Evolutionary conservation across 1,140 invertebrate genomes (phyloP).

Genomic region (Pseudobourletiella spinata): DNA sequence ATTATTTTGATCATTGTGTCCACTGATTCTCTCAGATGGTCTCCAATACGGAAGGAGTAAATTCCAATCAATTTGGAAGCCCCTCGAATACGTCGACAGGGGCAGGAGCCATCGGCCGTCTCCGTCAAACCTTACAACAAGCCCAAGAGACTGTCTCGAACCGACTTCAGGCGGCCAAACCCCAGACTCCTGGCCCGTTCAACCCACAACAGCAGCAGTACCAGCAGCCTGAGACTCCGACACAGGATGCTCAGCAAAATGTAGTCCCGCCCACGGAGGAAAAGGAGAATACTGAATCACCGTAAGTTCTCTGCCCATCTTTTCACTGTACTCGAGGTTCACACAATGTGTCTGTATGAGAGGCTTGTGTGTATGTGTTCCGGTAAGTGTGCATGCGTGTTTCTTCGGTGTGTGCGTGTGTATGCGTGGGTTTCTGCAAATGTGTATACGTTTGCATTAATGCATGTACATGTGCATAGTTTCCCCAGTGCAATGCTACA

Average conservation of each 20-base stretch:
- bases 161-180: slow-evolving; percentile 33
- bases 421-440: too few relatives aligned
- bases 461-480: too few relatives aligned
- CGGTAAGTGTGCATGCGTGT: too few relatives aligned
- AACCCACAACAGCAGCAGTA: slow-evolving; percentile 17
- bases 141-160: slow-evolving; percentile 66
- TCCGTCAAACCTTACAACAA: slow-evolving; percentile 45
- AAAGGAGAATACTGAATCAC: slow-evolving; percentile 30
- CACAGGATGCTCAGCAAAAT: slow-evolving; percentile 20
- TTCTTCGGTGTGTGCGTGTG: too few relatives aligned
- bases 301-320: slow-evolving; percentile 27
- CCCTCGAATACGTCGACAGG: slow-evolving; percentile 11
- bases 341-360: too few relatives aligned
- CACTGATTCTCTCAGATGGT: slow-evolving; percentile 35
- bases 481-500: too few relatives aligned
- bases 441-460: too few relatives aligned
- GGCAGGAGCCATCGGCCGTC: slow-evolving; percentile 29
- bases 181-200: slow-evolving; percentile 29
- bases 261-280: slow-evolving; percentile 14
- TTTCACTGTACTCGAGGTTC: slow-evolving; percentile 5
- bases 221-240: slow-evolving; percentile 17
- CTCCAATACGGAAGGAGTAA: slow-evolving; percentile 31
- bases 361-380: too few relatives aligned
- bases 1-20: neutral
- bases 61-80: slow-evolving; percentile 20